Conservation (phyloP, 1,140 invertebrate genomes). For the Diorhabda sublineata region DNA sequence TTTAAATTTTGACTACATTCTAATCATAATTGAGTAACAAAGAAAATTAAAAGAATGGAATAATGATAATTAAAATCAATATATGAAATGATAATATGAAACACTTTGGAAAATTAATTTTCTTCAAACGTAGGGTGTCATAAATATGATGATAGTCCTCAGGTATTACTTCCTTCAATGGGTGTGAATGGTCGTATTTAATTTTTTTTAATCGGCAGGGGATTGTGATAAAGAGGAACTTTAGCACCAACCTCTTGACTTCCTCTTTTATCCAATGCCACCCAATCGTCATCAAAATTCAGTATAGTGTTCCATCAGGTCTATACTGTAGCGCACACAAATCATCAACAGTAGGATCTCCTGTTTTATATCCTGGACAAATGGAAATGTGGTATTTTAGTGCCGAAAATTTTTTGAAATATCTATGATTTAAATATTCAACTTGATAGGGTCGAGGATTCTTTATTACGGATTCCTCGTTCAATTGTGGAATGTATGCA, state of each 20-base stretch:
- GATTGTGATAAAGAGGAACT: constrained; percentile 12
- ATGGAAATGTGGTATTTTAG: not conserved
- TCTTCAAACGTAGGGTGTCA: no score
- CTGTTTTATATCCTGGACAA: constrained; percentile 9
- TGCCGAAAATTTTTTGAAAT: constrained; percentile 8
- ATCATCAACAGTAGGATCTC: constrained; percentile 15
- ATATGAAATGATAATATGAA: no score
- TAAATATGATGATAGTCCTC: no score
- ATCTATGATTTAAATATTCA: constrained; percentile 10
- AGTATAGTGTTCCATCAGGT: constrained; percentile 17
- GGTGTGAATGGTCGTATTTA: no score
- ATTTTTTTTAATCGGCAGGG: no score
- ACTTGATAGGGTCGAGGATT: constrained; percentile 15
- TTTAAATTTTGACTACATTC: no score
- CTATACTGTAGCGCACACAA: constrained; percentile 17
- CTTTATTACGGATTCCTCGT: constrained; percentile 3
- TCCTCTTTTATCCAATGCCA: constrained; percentile 5
- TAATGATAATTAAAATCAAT: no score
- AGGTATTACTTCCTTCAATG: no score
- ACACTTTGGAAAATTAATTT: no score
- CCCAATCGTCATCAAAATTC: constrained; percentile 16
- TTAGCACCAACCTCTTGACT: constrained; percentile 5
- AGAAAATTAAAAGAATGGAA: no score
- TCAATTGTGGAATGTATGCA: constrained; percentile 37
- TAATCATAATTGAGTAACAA: no score